Evolutionary conservation across 2,888 invertebrate genomes (phyloP), one percentile per base, ranked within the genome.

Genomic region (Andrena marginata): DNA sequence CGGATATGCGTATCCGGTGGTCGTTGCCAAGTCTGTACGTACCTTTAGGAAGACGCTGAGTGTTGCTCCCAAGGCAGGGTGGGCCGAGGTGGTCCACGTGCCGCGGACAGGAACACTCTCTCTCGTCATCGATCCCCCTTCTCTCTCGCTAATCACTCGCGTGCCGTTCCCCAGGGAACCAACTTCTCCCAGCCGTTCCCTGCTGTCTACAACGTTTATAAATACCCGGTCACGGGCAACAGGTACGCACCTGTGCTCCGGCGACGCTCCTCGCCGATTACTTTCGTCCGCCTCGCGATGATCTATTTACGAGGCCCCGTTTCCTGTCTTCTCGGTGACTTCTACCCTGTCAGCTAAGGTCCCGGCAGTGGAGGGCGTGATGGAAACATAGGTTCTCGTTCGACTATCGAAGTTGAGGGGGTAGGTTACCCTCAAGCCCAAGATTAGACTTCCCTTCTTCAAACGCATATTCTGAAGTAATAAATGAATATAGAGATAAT

Each of bases 261-360:
- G 62, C 76, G 56, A 74, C 71, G 59, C 68, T 72, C 72, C 69
- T 70, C 77, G 79, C 59, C 76, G 74, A 78, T 86, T 73, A 63
- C 77, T 73, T 82, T 84, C 82, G 78, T 84, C 70, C 76, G 76
- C 60, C 70, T 77, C 77, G 82, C 77, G 74, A 81, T 85, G 81
- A 85, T 87, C 80, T 84, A 88, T 82, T 88, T 87, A 85, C 74
- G 20, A 80, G 64, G 74, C 60, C 64, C 79, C 56, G 31, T 80
- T 85, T 56, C 75, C 76, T 78, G 56, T 82, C 77, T 75, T 60
- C 56, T 54, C 69, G 64, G 60, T 20, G 23, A 62, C 56, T 60
- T 74, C 16, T 13, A 5, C 13, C 16, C 42, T 13, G 16, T 16
- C 42, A 5, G 42, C 42, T 0, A 16, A 42, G 42, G 42, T 42